These are phyloP conservation scores for Scylla paramamosain DNA, from an alignment of 1,140 invertebrate genomes.

Conservation along the genomic window DNA sequence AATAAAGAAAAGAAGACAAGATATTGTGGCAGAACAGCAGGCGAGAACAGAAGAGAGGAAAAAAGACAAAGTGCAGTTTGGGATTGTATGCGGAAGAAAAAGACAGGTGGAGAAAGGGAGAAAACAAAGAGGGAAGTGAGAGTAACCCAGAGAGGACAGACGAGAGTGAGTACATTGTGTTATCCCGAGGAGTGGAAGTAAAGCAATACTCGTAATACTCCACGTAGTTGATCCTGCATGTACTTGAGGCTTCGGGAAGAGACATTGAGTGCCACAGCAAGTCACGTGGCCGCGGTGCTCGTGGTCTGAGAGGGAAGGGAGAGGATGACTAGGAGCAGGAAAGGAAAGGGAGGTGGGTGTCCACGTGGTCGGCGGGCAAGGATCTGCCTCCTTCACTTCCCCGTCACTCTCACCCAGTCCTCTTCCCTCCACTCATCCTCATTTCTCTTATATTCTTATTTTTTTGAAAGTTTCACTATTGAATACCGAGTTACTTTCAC, in stretches of 20 bases:
- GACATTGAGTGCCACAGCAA: neutral
- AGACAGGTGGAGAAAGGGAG: no score
- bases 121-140: no score
- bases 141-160: no score
- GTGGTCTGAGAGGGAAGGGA: neutral
- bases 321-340: neutral
- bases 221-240: neutral
- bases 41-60: no score
- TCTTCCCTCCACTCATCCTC: no score
- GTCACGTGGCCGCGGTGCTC: neutral
- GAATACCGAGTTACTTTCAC: neutral
- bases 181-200: no score
- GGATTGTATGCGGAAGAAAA: no score
- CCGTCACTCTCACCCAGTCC: no score
- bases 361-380: constrained; percentile 6
- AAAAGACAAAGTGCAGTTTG: no score
- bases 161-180: no score
- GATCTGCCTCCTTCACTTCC: neutral
- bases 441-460: neutral
- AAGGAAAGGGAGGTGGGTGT: neutral
- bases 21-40: no score
- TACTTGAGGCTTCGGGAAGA: neutral
- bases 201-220: neutral
- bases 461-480: neutral
- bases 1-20: no score